Base-by-base conservation (phyloP, 1,140 invertebrate species). In the Heliconius congener region DNA sequence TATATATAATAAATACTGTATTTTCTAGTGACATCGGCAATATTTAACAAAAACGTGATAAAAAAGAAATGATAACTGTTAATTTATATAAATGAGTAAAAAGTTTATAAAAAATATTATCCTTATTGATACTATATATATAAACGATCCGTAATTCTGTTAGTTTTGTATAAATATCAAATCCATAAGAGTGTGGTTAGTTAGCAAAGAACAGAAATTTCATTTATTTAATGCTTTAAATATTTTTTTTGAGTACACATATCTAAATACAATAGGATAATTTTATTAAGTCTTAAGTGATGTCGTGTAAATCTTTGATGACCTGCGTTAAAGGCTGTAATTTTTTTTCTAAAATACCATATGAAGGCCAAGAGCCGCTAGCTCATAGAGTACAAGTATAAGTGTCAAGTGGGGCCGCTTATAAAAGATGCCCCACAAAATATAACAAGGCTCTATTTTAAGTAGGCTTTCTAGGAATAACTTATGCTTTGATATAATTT, bases 401-500 rank as follows among this genome's bases (percentile, higher is more conserved):
- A 42, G 57, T 76, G 74, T 76, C 74, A 76, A 76, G 57, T 76
- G 74, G 39, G 19, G 39, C 66, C 60, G 57, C 39, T 60, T 66
- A 66, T 27, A 66, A 42, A 76, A 76, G 57, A 34, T 76, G 34
- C 66, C 23, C 74, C 57, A 76, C 19, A 19, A 76, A 76, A 60
- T 66, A 39, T 39, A 74, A 52, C n/a, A 74, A 74, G 72, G 37
- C 23, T 23, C 72, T 42, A 27, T 73, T 42, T 66, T 66, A 66
- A 27, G 60, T 66, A 30, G 30, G 50, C 27, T 13, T 66, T 66
- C 60, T 66, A 66, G 60, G 27, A 66, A 66, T 16, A 16, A 5
- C 9, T 30, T 66, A 66, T 23, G 27, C 60, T 30, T 66, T 30
- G 5, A 30, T 8, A 30, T 30, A 27, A 16, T 23, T 57, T 9